Percentiles rank a stretch among this genome's conserved stretches.
Evolutionary conservation across 2,888 invertebrate genomes (phyloP).

Genomic region (Drosophila diplacantha): DNA sequence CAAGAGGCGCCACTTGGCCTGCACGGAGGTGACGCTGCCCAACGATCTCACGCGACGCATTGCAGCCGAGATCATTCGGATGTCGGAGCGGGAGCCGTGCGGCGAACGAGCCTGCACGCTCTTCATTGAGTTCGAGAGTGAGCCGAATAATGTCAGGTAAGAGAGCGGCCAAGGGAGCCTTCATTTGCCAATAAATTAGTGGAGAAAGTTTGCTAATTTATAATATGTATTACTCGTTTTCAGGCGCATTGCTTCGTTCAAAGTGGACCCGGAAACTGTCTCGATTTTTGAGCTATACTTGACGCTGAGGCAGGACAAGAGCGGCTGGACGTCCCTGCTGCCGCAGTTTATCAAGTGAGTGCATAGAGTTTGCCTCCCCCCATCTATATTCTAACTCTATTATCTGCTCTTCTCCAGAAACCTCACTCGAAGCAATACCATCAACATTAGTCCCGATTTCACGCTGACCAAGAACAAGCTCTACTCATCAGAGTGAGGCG

Average conservation of each 20-base stretch:
- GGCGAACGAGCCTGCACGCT: conserved; percentile 92
- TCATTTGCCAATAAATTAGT: not conserved
- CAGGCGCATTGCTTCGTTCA: conserved; percentile 87
- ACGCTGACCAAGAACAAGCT: conserved; percentile 94
- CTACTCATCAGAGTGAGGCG: conserved; percentile 81
- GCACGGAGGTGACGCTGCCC: conserved; percentile 91
- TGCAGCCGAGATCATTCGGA: conserved; percentile 86
- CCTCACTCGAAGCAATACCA: conserved; percentile 89
- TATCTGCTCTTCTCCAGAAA: conserved; percentile 80
- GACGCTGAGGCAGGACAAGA: conserved; percentile 90
- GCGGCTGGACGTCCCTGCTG: conserved; percentile 91
- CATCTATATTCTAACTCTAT: not conserved
- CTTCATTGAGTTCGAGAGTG: conserved; percentile 88
- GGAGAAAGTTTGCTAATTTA: not conserved
- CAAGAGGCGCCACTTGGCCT: conserved; percentile 87
- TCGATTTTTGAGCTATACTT: conserved; percentile 94
- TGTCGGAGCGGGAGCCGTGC: conserved; percentile 93
- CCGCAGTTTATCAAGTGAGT: conserved; percentile 95
- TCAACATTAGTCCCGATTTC: conserved; percentile 93
- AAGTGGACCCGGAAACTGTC: conserved; percentile 90
- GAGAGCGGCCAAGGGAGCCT: conserved; percentile 30
- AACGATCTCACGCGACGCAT: conserved; percentile 88
- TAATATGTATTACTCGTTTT: conserved; percentile 12
- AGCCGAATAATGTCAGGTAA: conserved; percentile 80
- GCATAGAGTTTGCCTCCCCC: not conserved